Percentiles rank a stretch among this genome's conserved stretches.
Conservation (phyloP, 2,113 vertebrate genomes). For the Pangasianodon hypophthalmus region DNA sequence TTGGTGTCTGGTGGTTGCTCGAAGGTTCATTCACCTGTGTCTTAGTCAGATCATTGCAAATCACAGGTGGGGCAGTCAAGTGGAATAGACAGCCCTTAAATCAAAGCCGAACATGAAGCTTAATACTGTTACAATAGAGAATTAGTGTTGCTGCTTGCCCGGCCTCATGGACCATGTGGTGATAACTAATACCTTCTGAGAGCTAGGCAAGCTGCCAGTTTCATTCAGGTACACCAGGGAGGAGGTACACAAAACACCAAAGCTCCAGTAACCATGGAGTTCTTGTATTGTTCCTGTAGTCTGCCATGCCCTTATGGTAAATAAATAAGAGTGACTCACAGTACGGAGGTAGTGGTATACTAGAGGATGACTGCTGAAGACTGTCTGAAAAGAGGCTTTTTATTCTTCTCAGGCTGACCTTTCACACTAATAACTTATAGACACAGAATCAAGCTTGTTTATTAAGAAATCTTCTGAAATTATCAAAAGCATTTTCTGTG, state of each 20-base stretch:
- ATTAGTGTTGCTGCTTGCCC: constrained; percentile 43
- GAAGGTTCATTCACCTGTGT: too few relatives aligned
- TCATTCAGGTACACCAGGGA: constrained; percentile 25
- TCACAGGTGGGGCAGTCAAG: constrained; percentile 41
- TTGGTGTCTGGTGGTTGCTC: neutral
- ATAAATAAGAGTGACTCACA: constrained; percentile 1
- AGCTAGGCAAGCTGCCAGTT: constrained; percentile 57
- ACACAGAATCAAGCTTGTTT: neutral
- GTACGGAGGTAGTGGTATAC: neutral
- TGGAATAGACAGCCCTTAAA: constrained; percentile 38
- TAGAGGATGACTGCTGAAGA: neutral
- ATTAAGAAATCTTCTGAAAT: neutral
- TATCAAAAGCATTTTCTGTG: too few relatives aligned
- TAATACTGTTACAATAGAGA: constrained; percentile 52
- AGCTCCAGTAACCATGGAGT: constrained; percentile 48
- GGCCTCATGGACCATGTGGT: constrained; percentile 59
- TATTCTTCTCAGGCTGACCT: neutral
- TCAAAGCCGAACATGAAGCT: constrained; percentile 49
- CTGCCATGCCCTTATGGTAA: neutral
- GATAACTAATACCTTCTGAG: constrained; percentile 52
- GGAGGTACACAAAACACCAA: neutral
- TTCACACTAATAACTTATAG: neutral
- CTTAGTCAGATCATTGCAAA: neutral
- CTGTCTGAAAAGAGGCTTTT: neutral
- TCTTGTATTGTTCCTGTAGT: constrained; percentile 56